Percentiles rank a stretch among this genome's conserved stretches.
phyloP scores from a whole-genome alignment of 2,888 invertebrate species.

The Clistopyga incitator region DNA sequence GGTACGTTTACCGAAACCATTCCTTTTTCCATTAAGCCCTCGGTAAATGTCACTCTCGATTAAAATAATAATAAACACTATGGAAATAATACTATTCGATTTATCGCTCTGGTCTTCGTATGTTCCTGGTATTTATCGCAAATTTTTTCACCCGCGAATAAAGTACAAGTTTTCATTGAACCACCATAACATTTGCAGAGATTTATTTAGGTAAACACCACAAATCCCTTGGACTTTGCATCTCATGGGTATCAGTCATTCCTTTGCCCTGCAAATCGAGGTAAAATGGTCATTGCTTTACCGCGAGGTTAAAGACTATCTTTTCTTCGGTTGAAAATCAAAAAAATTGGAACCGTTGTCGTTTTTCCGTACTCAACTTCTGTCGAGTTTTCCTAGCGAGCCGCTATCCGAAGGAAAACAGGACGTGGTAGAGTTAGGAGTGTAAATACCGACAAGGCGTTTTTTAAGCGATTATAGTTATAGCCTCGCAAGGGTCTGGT shows the following conservation, averaged over 20 bases:
- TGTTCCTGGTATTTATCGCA: too few species aligned
- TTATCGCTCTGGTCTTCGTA: too few species aligned
- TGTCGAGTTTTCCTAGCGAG: background rate
- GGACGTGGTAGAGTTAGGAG: background rate
- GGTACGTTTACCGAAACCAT: background rate
- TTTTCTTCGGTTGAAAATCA: background rate
- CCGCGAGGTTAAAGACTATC: background rate
- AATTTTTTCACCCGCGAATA: too few species aligned
- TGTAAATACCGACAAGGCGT: conserved; percentile 9
- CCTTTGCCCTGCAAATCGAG: background rate
- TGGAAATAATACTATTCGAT: too few species aligned
- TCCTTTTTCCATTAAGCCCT: background rate
- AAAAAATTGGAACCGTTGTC: background rate
- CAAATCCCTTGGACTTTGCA: too few species aligned
- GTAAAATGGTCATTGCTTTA: background rate
- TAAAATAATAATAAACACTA: too few species aligned
- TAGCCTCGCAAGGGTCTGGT: background rate
- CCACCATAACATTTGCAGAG: too few species aligned
- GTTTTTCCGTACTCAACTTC: background rate
- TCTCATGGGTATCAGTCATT: too few species aligned
- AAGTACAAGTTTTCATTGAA: too few species aligned
- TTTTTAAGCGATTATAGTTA: background rate
- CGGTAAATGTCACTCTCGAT: too few species aligned
- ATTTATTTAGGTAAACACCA: too few species aligned
- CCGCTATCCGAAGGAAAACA: background rate